phyloP scores from a whole-genome alignment of 2,888 invertebrate species.

The Nomada hirtipes region DNA sequence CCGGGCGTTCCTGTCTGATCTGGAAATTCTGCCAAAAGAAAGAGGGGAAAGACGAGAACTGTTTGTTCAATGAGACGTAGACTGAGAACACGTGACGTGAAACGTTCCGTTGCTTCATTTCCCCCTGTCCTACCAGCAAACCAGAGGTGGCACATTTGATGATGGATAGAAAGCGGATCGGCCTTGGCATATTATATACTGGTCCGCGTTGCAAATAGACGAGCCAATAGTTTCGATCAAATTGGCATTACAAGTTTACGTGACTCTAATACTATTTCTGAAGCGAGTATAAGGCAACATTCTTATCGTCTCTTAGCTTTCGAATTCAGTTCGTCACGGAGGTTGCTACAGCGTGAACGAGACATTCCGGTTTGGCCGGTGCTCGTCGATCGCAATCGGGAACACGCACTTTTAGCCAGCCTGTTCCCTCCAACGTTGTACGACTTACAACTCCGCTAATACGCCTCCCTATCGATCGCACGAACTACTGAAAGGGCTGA shows the following conservation, averaged over 20 bases:
- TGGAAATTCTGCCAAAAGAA: too few species aligned
- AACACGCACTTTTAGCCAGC: conserved; percentile 2
- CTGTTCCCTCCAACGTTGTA: not conserved
- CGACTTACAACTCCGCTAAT: too few species aligned
- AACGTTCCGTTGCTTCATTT: too few species aligned
- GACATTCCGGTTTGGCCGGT: conserved; percentile 26
- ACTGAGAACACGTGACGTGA: too few species aligned
- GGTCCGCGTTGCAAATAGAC: not conserved
- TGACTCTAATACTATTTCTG: not conserved
- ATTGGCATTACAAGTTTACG: not conserved
- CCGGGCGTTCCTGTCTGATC: too few species aligned
- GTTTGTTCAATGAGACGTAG: too few species aligned
- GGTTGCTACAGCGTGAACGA: conserved; percentile 16
- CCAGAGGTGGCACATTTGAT: too few species aligned
- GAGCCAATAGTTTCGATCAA: not conserved
- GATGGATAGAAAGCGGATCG: not conserved
- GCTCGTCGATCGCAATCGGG: conserved; percentile 5
- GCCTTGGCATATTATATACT: not conserved
- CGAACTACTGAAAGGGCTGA: too few species aligned
- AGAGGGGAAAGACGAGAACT: too few species aligned
- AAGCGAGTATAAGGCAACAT: conserved; percentile 4
- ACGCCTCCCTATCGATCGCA: too few species aligned
- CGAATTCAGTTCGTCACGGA: conserved; percentile 24
- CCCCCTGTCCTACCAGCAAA: too few species aligned
- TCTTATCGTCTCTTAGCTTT: conserved; percentile 19